Conservation (phyloP, 2,888 invertebrate genomes). For the Drosophila rellima region DNA sequence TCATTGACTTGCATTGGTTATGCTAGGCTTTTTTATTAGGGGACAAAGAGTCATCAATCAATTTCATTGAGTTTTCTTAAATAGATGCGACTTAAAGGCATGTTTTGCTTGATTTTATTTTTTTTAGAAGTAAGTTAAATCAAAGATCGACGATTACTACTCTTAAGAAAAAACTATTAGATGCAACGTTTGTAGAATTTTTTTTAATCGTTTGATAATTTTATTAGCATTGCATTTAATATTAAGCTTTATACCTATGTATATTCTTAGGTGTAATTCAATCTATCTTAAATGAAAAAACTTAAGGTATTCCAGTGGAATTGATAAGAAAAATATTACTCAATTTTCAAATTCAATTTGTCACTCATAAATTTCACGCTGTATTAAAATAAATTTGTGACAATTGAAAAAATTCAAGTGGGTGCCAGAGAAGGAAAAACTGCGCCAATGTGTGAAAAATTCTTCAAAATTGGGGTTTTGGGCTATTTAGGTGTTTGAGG, state of each 20-base stretch:
- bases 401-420: slow-evolving; percentile 77
- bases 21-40: slow-evolving; percentile 16
- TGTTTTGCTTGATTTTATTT: background rate
- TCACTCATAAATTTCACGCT: slow-evolving; percentile 83
- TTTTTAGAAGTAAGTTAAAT: background rate
- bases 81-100: background rate
- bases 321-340: slow-evolving; percentile 60
- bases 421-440: slow-evolving; percentile 36
- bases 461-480: slow-evolving; percentile 60
- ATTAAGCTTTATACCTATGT: no score
- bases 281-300: background rate
- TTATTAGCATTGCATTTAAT: no score
- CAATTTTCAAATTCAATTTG: slow-evolving; percentile 83
- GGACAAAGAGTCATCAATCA: slow-evolving; percentile 76
- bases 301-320: background rate
- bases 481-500: slow-evolving; percentile 7
- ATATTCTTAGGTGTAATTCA: background rate
- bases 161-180: background rate
- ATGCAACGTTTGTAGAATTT: no score
- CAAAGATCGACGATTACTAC: background rate
- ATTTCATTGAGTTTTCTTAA: slow-evolving; percentile 50
- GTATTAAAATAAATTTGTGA: slow-evolving; percentile 81
- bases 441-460: slow-evolving; percentile 60
- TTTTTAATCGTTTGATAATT: no score
- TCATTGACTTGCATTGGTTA: slow-evolving; percentile 30